Conservation (phyloP, 2,888 invertebrate genomes). For the Molorchus minor region DNA sequence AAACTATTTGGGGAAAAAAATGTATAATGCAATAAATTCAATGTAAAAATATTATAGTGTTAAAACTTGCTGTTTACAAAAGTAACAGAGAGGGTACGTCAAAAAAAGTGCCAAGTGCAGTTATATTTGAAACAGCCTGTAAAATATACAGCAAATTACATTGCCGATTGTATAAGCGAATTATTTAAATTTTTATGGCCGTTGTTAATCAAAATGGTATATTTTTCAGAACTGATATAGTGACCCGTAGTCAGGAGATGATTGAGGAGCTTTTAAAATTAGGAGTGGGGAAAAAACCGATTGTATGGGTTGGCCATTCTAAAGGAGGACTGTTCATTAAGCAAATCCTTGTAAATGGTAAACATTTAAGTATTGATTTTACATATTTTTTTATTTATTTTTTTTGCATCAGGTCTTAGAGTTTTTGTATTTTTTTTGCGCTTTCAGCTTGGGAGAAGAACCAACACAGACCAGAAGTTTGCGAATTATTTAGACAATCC, state of each 20-base stretch:
- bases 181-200: too few species aligned
- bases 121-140: too few species aligned
- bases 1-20: too few species aligned
- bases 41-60: too few species aligned
- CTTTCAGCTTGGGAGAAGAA: slow-evolving; percentile 65
- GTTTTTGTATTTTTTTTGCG: neutral
- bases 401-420: neutral
- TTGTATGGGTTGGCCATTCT: slow-evolving; percentile 87
- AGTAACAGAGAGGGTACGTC: too few species aligned
- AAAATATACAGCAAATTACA: too few species aligned
- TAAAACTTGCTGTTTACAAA: too few species aligned
- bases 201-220: too few species aligned
- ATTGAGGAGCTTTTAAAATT: slow-evolving; percentile 71
- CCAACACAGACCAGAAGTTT: slow-evolving; percentile 55
- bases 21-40: too few species aligned
- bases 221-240: slow-evolving; percentile 67
- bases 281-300: slow-evolving; percentile 76
- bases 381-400: neutral
- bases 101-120: too few species aligned
- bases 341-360: slow-evolving; percentile 79
- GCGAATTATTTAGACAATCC: slow-evolving; percentile 67
- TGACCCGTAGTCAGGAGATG: slow-evolving; percentile 78
- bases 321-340: slow-evolving; percentile 90
- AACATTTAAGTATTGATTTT: slow-evolving; percentile 25
- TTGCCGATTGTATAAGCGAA: too few species aligned